Conservation (phyloP, 1,140 invertebrate genomes). For the Schlechtendalia chinensis region DNA sequence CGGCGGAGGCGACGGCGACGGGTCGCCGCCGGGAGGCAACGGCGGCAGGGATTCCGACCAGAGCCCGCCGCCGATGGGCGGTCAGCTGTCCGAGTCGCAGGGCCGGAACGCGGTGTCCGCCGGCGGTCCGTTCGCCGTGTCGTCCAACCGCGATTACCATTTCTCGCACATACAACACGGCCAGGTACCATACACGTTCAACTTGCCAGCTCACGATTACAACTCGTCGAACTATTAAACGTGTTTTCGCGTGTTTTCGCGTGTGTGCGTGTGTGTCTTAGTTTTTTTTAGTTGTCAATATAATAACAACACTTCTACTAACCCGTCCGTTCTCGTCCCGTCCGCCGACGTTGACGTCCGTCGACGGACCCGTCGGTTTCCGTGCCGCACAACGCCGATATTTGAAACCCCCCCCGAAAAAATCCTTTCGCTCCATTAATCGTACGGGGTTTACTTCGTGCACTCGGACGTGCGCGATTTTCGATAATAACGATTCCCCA, state of each 20-base stretch:
- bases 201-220: conserved; percentile 51
- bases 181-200: conserved; percentile 65
- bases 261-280: conserved; percentile 32
- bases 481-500: too few species aligned
- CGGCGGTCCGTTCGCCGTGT: conserved; percentile 61
- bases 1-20: conserved; percentile 52
- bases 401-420: too few species aligned
- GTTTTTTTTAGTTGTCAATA: not conserved
- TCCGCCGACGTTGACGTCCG: too few species aligned
- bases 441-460: too few species aligned
- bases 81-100: conserved; percentile 57
- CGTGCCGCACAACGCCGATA: too few species aligned
- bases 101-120: conserved; percentile 57
- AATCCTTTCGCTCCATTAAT: too few species aligned
- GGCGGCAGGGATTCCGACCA: conserved; percentile 52
- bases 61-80: conserved; percentile 59
- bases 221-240: conserved; percentile 51
- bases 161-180: conserved; percentile 89
- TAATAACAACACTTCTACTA: not conserved
- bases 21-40: conserved; percentile 51
- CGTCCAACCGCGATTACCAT: conserved; percentile 69
- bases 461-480: too few species aligned
- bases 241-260: conserved; percentile 20
- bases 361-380: too few species aligned
- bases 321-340: too few species aligned